phyloP scores from a whole-genome alignment of 2,888 invertebrate genomes.

The Ophion obscuratus region DNA sequence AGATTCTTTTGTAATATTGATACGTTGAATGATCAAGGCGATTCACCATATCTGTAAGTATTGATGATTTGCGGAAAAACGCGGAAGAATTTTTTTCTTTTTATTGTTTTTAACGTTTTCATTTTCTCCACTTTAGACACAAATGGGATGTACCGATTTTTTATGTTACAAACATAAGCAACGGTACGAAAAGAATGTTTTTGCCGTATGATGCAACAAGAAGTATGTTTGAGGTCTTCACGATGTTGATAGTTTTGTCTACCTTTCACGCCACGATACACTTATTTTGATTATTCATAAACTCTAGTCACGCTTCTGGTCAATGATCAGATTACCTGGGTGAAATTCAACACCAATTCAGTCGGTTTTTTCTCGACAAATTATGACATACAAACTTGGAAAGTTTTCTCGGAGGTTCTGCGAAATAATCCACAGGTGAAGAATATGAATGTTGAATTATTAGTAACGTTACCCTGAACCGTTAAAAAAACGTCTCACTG shows the following conservation, averaged over 20 bases:
- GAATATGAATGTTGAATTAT: background rate
- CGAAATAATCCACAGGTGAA: conserved; percentile 54
- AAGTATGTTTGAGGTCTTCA: background rate
- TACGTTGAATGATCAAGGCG: background rate
- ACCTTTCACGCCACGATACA: background rate
- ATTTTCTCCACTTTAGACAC: conserved; percentile 31
- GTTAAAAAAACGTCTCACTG: no score
- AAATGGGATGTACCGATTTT: conserved; percentile 51
- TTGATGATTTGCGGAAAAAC: background rate
- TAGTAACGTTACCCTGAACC: background rate
- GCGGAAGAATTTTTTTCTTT: background rate
- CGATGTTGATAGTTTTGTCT: background rate
- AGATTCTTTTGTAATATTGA: conserved; percentile 22
- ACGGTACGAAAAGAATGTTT: conserved; percentile 28
- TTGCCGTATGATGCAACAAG: background rate
- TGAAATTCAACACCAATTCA: conserved; percentile 71
- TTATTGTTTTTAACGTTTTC: background rate
- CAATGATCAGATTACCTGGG: conserved; percentile 64
- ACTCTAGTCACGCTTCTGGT: conserved; percentile 62
- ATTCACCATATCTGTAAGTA: conserved; percentile 48
- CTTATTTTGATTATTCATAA: conserved; percentile 22
- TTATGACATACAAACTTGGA: conserved; percentile 68
- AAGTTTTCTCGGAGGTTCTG: conserved; percentile 59
- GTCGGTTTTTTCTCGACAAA: conserved; percentile 71
- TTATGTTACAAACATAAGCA: conserved; percentile 32